phyloP scores from a whole-genome alignment of 2,113 vertebrate genomes.

The Leptobrachium ailaonicum region DNA sequence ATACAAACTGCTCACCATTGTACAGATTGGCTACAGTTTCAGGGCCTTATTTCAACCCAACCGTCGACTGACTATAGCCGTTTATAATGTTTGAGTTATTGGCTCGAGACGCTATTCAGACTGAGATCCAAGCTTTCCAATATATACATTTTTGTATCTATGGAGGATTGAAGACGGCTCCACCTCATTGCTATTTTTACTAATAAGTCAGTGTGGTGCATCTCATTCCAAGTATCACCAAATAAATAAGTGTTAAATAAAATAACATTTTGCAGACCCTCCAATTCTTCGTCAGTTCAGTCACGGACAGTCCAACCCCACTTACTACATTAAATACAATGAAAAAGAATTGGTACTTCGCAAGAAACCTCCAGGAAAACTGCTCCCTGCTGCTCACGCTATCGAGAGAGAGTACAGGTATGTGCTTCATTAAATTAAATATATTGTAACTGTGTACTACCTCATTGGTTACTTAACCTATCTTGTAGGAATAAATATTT shows the following conservation, averaged over 20 bases:
- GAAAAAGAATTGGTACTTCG: conserved; percentile 67
- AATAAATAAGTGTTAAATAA: no score
- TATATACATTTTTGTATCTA: background rate
- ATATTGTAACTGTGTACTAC: no score
- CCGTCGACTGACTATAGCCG: no score
- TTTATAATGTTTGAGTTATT: no score
- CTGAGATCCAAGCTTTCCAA: background rate
- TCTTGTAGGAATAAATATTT: no score
- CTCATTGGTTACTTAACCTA: no score
- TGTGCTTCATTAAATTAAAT: background rate
- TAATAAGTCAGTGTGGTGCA: background rate
- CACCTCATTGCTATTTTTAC: background rate
- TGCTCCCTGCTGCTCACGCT: conserved; percentile 54
- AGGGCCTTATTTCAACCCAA: no score
- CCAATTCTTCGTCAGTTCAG: conserved; percentile 67
- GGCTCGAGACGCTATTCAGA: no score
- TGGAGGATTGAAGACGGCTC: background rate
- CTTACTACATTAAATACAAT: conserved; percentile 64
- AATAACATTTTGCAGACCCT: conserved; percentile 56
- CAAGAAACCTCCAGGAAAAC: conserved; percentile 64
- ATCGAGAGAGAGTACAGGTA: conserved; percentile 75
- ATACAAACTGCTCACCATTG: no score
- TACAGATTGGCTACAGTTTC: no score
- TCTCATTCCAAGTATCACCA: background rate
- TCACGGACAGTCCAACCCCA: conserved; percentile 59